A percentile compares a stretch with the other conserved stretches of the same genome.
These are phyloP conservation scores for Melanotaenia duboulayi DNA, from an alignment of 2,113 vertebrate genomes.

Conservation along the genomic window DNA sequence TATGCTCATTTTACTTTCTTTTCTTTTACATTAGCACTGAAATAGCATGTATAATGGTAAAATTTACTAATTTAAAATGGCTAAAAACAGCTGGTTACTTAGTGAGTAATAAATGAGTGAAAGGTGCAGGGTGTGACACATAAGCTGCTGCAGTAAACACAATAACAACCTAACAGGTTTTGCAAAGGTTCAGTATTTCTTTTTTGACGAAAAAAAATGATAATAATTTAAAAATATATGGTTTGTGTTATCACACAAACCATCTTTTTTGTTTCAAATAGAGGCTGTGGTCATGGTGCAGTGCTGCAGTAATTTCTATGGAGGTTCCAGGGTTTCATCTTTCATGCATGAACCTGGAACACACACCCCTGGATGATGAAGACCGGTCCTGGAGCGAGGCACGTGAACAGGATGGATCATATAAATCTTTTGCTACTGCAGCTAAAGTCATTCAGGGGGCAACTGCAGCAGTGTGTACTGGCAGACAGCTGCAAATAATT, in stretches of 20 bases:
- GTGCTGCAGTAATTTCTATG: slow-evolving; percentile 45
- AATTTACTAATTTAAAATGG: not conserved
- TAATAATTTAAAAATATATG: too few species aligned
- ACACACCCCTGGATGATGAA: slow-evolving; percentile 63
- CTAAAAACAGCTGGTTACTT: slow-evolving; percentile 5
- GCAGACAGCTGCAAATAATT: slow-evolving; percentile 50
- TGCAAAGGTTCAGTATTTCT: not conserved
- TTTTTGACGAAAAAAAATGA: not conserved
- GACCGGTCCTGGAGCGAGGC: slow-evolving; percentile 55
- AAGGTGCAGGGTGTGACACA: not conserved
- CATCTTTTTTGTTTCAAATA: slow-evolving; percentile 23
- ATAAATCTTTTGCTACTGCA: slow-evolving; percentile 67
- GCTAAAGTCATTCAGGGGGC: slow-evolving; percentile 32
- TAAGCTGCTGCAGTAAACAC: not conserved
- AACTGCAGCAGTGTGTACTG: slow-evolving; percentile 31
- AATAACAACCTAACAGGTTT: not conserved
- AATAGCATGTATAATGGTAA: not conserved
- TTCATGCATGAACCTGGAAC: slow-evolving; percentile 54
- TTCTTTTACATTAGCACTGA: too few species aligned
- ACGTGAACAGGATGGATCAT: slow-evolving; percentile 61
- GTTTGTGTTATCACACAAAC: slow-evolving; percentile 30
- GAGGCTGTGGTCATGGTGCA: slow-evolving; percentile 34
- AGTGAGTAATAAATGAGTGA: slow-evolving; percentile 6
- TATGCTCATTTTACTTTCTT: not conserved
- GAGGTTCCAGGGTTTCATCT: slow-evolving; percentile 55